phyloP scores from a whole-genome alignment of 2,113 vertebrate genomes.

The Australoheros scitulus region DNA sequence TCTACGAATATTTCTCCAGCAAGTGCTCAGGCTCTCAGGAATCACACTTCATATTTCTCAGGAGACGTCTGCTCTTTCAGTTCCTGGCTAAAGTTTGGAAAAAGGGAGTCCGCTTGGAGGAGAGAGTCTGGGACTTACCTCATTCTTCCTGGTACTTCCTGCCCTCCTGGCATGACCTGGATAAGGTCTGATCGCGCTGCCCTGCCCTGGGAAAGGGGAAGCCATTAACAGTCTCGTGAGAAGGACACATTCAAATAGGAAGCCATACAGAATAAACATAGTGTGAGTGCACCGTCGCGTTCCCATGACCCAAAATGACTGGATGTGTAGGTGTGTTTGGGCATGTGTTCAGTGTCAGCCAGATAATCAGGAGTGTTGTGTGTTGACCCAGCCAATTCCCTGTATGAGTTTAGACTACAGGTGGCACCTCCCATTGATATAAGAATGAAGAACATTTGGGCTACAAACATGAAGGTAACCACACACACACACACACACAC shows the following conservation, averaged over 20 bases:
- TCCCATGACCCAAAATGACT: constrained; percentile 77
- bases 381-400: constrained; percentile 49
- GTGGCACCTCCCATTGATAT: constrained; percentile 13
- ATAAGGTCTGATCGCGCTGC: constrained; percentile 65
- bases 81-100: constrained; percentile 34
- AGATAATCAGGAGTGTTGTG: constrained; percentile 56
- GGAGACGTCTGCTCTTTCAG: constrained; percentile 24
- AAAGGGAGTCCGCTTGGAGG: constrained; percentile 30
- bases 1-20: not conserved
- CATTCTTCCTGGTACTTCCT: constrained; percentile 57
- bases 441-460: not conserved
- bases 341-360: constrained; percentile 59
- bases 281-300: constrained; percentile 55
- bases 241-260: constrained; percentile 78
- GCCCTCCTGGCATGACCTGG: constrained; percentile 67
- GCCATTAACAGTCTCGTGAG: constrained; percentile 80
- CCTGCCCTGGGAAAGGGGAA: constrained; percentile 79
- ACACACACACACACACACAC: not conserved
- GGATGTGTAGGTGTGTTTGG: constrained; percentile 50
- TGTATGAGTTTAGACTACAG: constrained; percentile 42
- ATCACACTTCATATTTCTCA: constrained; percentile 27
- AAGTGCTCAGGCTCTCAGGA: constrained; percentile 1
- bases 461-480: not conserved
- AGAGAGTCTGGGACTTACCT: constrained; percentile 26
- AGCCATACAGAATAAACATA: constrained; percentile 78